Evolutionary conservation across 2,797 vertebrate species (phyloP).

Genomic region (Cynodonichthys magdalenae): DNA sequence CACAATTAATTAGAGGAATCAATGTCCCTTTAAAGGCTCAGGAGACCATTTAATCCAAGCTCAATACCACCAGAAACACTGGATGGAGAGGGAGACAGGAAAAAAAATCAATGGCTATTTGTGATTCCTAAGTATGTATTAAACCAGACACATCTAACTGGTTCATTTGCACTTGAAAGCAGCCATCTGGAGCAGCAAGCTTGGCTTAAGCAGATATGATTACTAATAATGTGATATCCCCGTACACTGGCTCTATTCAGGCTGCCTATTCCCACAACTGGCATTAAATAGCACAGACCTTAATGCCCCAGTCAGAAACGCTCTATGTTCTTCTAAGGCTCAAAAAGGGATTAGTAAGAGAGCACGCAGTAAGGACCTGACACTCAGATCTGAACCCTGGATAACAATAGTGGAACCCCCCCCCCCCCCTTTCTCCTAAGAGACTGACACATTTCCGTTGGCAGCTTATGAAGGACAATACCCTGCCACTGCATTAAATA

Average conservation of each 20-base stretch:
- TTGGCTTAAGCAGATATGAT: conserved; percentile 99
- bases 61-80: conserved; percentile 98
- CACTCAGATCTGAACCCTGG: conserved; percentile 72
- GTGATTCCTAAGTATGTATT: conserved; percentile 99
- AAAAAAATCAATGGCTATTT: conserved; percentile 99
- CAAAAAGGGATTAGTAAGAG: conserved; percentile 75
- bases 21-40: conserved; percentile 99
- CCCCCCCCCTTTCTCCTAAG: conserved; percentile 30
- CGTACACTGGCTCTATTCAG: conserved; percentile 96
- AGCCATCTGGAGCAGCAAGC: conserved; percentile 99
- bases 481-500: conserved; percentile 68
- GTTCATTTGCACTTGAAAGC: conserved; percentile 99
- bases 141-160: conserved; percentile 99
- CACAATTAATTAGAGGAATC: conserved; percentile 99
- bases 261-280: conserved; percentile 94
- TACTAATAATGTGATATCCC: conserved; percentile 99
- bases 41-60: conserved; percentile 99
- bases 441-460: conserved; percentile 60
- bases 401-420: conserved; percentile 68
- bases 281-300: conserved; percentile 91
- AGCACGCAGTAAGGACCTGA: conserved; percentile 81
- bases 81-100: conserved; percentile 87
- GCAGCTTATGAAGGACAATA: conserved; percentile 70
- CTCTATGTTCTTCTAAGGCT: conserved; percentile 71
- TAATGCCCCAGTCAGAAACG: conserved; percentile 75